These are phyloP conservation scores for Dione vanillae DNA, from an alignment of 2,888 invertebrate genomes.

Conservation along the genomic window DNA sequence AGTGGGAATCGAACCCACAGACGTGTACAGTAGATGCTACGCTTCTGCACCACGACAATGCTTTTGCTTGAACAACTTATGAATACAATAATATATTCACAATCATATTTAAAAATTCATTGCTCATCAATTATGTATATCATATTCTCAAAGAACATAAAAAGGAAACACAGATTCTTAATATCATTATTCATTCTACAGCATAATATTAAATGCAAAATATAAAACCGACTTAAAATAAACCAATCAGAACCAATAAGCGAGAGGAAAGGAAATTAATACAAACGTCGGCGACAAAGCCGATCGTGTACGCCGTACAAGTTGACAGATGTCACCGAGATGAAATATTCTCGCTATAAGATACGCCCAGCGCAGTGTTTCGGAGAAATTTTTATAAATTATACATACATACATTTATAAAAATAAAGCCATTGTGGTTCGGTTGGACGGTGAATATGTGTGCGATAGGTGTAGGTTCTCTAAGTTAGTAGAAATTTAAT, in stretches of 20 bases:
- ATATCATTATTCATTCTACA: slow-evolving; percentile 15
- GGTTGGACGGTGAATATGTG: neutral
- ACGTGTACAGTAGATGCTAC: no score
- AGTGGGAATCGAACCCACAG: no score
- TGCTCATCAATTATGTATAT: slow-evolving; percentile 13
- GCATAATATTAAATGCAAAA: slow-evolving; percentile 5
- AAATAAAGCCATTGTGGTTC: neutral
- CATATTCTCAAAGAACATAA: neutral
- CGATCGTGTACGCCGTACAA: slow-evolving; percentile 61
- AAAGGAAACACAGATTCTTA: neutral
- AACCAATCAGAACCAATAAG: slow-evolving; percentile 39
- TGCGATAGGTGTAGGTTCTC: no score
- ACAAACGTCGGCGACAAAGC: slow-evolving; percentile 65
- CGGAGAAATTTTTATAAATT: slow-evolving; percentile 51
- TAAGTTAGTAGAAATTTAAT: no score
- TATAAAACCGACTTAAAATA: slow-evolving; percentile 18
- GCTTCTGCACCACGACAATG: no score
- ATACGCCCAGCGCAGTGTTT: slow-evolving; percentile 49
- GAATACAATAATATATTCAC: neutral
- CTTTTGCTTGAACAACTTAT: no score
- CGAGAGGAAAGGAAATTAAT: slow-evolving; percentile 42
- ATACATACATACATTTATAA: slow-evolving; percentile 30
- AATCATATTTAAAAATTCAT: neutral
- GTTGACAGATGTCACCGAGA: slow-evolving; percentile 73
- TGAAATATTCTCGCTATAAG: slow-evolving; percentile 67